Evolutionary conservation across 64 coral and sea anemone species (phyloP), one percentile per base, ranked within the genome.

Genomic region (Anthopleura sola): DNA sequence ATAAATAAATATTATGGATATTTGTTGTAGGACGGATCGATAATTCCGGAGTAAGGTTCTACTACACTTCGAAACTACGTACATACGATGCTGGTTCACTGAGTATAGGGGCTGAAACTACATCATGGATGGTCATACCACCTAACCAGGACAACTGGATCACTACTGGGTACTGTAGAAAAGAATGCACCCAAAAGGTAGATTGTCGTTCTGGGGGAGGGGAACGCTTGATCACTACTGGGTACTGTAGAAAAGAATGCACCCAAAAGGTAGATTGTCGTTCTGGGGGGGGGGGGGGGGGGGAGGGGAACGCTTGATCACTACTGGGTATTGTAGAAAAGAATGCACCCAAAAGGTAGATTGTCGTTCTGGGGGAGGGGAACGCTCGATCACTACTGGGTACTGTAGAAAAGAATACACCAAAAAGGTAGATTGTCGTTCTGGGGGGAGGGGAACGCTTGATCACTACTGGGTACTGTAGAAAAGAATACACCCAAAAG

Each of bases 11-110:
- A 44, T 44, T 44, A 8, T 44, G 40, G 31, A 10, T 46, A 12
- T 81, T 81, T 38, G 20, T 58, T 37, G 13, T 33, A 88, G 87
- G 87, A 32, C 87, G 78, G 2, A 21, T 47, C 21, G 88, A 85
- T 54, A 85, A 69, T 36, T 90, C 81, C 1, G 88, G 88, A 57
- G 33, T 90, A 36, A 66, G 81, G 15, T 76, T 90, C 36, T 90
- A 85, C 55, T 90, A 90, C 68, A 90, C 82, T 0, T 38, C 78
- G 23, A 68, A 85, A 19, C 69, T 90, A 23, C 81, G 88, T 10
- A n/a, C 51, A 38, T 90, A 85, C 66, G 88, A 90, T 49, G 39
- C 64, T 19, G 88, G 88, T n/a, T 2, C 47, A 6, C 0, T 74
- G 54, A 23, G 16, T 60, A 69, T 85, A 15, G 88, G 82, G 28